Evolutionary conservation across 2,113 vertebrate species (phyloP).

Genomic region (Gambusia holbrooki): DNA sequence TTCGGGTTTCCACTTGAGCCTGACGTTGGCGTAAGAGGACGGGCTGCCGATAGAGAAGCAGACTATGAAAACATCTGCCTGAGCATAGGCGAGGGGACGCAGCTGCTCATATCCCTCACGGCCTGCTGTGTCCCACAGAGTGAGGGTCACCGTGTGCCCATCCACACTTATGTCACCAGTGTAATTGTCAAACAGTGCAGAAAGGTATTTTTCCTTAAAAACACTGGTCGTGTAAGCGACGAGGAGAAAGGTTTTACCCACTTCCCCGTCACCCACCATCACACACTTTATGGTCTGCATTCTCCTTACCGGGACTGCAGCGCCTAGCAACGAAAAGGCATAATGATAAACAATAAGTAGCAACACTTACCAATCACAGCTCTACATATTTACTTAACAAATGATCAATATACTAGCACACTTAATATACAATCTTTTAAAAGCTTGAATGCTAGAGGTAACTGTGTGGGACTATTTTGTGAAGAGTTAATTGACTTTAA

Average conservation of each 20-base stretch:
- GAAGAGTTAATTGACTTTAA: conserved; percentile 7
- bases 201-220: conserved; percentile 93
- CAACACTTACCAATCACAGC: not conserved
- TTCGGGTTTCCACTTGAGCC: conserved; percentile 94
- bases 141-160: conserved; percentile 89
- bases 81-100: conserved; percentile 89
- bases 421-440: not conserved
- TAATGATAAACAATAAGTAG: not conserved
- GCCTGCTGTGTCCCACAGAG: conserved; percentile 94
- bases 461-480: conserved; percentile 3
- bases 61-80: conserved; percentile 93
- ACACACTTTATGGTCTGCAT: conserved; percentile 98
- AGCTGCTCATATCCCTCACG: conserved; percentile 93
- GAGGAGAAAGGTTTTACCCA: conserved; percentile 94
- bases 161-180: conserved; percentile 94
- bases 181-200: conserved; percentile 95
- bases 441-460: not conserved
- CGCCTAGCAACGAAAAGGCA: conserved; percentile 62
- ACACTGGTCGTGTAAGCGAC: conserved; percentile 94
- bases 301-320: conserved; percentile 81
- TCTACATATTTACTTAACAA: conserved; percentile 1
- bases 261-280: conserved; percentile 92
- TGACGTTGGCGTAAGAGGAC: conserved; percentile 90
- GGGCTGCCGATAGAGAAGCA: conserved; percentile 94
- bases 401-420: not conserved